These are phyloP conservation scores for Desoria tigrina DNA, from an alignment of 2,888 invertebrate species.

Conservation along the genomic window DNA sequence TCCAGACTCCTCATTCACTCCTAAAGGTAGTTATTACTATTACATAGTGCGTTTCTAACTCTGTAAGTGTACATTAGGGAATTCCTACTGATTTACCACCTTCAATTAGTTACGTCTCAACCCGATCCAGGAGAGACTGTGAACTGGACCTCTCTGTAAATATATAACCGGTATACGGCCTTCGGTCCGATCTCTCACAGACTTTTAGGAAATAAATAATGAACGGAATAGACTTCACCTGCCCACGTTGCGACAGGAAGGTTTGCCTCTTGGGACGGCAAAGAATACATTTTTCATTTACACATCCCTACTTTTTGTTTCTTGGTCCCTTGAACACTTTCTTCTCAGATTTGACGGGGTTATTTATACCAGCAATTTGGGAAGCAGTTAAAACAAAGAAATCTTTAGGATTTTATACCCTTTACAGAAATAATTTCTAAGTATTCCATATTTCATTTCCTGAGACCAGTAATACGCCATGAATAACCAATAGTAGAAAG, in stretches of 20 bases:
- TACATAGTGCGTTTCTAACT: slow-evolving; percentile 17
- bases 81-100: slow-evolving; percentile 38
- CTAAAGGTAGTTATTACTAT: slow-evolving; percentile 28
- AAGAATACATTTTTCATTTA: slow-evolving; percentile 16
- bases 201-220: slow-evolving; percentile 18
- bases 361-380: slow-evolving; percentile 47
- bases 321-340: slow-evolving; percentile 13
- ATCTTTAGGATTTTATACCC: not conserved
- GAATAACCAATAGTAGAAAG: too few species aligned
- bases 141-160: not conserved
- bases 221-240: slow-evolving; percentile 8
- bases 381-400: slow-evolving; percentile 23
- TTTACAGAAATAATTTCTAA: too few species aligned
- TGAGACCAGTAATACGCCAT: too few species aligned
- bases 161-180: not conserved
- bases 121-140: slow-evolving; percentile 14
- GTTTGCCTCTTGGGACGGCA: slow-evolving; percentile 13
- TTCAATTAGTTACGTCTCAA: slow-evolving; percentile 25
- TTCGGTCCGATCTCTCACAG: slow-evolving; percentile 22
- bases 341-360: slow-evolving; percentile 28
- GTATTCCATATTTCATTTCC: too few species aligned
- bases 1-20: slow-evolving; percentile 15
- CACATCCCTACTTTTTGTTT: slow-evolving; percentile 1
- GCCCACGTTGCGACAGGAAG: slow-evolving; percentile 4
- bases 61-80: slow-evolving; percentile 15